Percentiles rank a stretch among this genome's conserved stretches.
Evolutionary conservation across 2,888 invertebrate species (phyloP).

Genomic region (Vannuccia rotundouncinata): DNA sequence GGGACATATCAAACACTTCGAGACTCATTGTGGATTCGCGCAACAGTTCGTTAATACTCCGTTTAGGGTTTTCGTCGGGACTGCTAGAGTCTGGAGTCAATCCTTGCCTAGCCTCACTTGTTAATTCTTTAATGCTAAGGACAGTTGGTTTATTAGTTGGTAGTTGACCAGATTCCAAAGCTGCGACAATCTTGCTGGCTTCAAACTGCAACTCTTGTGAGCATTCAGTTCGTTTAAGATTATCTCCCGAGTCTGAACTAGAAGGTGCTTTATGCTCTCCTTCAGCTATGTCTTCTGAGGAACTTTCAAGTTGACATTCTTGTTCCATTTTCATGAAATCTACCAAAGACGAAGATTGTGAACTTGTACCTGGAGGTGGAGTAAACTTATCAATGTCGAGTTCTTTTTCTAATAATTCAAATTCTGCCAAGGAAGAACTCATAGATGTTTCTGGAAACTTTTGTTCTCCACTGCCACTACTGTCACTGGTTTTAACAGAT

Average conservation of each 20-base stretch:
- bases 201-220: constrained; percentile 27
- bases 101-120: background rate
- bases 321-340: constrained; percentile 16
- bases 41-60: constrained; percentile 22
- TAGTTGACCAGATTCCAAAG: constrained; percentile 31
- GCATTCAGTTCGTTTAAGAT: background rate
- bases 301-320: constrained; percentile 22
- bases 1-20: background rate
- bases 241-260: background rate
- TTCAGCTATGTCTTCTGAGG: background rate
- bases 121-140: background rate
- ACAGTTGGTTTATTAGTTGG: background rate
- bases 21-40: background rate
- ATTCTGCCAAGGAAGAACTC: constrained; percentile 33
- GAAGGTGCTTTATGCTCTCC: background rate
- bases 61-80: background rate
- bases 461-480: constrained; percentile 22
- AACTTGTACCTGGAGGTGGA: background rate
- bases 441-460: background rate
- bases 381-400: constrained; percentile 13
- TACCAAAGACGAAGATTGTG: background rate
- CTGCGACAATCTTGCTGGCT: constrained; percentile 32
- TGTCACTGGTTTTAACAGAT: constrained; percentile 28
- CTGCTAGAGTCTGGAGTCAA: background rate
- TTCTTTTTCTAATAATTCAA: constrained; percentile 34